Evolutionary conservation across 2,888 invertebrate genomes (phyloP).

Genomic region (Drosophila colorata): DNA sequence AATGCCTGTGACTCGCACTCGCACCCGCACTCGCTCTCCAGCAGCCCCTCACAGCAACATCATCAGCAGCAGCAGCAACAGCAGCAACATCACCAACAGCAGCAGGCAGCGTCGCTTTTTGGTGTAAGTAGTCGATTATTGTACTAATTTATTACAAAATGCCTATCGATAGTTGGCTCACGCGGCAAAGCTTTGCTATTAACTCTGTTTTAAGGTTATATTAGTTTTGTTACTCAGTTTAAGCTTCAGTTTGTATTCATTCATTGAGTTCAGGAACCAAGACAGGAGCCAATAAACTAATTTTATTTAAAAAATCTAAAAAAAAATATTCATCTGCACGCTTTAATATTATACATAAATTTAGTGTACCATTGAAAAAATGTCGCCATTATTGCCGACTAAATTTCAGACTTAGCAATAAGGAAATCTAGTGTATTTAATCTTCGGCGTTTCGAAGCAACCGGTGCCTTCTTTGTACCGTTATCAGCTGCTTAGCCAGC

Average conservation of each 20-base stretch:
- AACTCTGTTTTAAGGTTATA: background rate
- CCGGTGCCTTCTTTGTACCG: background rate
- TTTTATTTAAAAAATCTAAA: no score
- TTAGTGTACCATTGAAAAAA: no score
- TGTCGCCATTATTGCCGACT: background rate
- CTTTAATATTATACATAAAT: no score
- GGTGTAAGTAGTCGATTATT: conserved; percentile 52
- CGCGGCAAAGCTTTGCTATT: background rate
- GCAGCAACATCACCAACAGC: conserved; percentile 40
- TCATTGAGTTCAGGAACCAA: no score
- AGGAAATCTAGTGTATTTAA: background rate
- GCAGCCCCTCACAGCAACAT: conserved; percentile 74
- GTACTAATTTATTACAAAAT: background rate
- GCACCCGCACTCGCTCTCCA: conserved; percentile 66
- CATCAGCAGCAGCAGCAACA: conserved; percentile 28
- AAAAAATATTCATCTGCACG: no score
- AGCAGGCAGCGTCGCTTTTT: conserved; percentile 57
- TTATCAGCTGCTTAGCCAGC: conserved; percentile 18
- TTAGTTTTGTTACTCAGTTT: background rate
- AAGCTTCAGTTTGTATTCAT: background rate
- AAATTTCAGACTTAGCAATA: no score
- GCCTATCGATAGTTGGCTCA: conserved; percentile 8
- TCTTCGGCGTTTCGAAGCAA: background rate
- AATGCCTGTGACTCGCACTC: conserved; percentile 82
- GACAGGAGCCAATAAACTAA: no score